phyloP scores from a whole-genome alignment of 2,113 vertebrate genomes.

The Podarcis cretensis region DNA sequence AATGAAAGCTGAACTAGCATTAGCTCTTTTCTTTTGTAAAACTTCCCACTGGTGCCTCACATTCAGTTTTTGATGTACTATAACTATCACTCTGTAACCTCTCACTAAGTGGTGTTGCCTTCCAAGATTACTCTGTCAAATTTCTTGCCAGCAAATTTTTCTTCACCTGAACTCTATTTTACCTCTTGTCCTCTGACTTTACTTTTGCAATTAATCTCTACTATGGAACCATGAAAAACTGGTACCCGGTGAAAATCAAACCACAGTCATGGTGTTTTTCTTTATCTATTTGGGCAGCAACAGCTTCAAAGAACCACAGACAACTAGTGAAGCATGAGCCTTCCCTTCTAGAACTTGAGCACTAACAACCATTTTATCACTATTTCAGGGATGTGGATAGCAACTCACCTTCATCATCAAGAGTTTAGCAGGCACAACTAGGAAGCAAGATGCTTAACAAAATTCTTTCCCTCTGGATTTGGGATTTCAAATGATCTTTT shows the following conservation, averaged over 20 bases:
- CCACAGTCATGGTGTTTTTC: background rate
- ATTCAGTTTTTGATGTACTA: background rate
- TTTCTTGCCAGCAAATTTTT: background rate
- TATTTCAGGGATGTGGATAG: background rate
- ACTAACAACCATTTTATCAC: background rate
- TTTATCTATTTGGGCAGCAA: constrained; percentile 12
- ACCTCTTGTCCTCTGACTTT: constrained; percentile 19
- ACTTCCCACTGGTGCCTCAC: background rate
- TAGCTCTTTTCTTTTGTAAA: background rate
- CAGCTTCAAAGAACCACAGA: constrained; percentile 4
- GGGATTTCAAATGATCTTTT: background rate
- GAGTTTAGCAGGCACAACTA: background rate
- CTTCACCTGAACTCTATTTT: constrained; percentile 20
- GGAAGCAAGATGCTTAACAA: background rate
- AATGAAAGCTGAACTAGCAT: background rate
- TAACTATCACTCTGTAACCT: constrained; percentile 1
- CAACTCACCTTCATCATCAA: background rate
- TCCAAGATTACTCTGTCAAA: background rate
- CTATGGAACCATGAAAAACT: constrained; percentile 2
- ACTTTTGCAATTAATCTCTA: constrained; percentile 28
- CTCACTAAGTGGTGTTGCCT: background rate
- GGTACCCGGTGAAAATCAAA: constrained; percentile 6
- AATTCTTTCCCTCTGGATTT: background rate
- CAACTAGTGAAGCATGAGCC: background rate
- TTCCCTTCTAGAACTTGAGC: background rate